Evolutionary conservation across 2,888 invertebrate species (phyloP), one percentile per base, ranked within the genome.

Genomic region (Ochlodes sylvanus): DNA sequence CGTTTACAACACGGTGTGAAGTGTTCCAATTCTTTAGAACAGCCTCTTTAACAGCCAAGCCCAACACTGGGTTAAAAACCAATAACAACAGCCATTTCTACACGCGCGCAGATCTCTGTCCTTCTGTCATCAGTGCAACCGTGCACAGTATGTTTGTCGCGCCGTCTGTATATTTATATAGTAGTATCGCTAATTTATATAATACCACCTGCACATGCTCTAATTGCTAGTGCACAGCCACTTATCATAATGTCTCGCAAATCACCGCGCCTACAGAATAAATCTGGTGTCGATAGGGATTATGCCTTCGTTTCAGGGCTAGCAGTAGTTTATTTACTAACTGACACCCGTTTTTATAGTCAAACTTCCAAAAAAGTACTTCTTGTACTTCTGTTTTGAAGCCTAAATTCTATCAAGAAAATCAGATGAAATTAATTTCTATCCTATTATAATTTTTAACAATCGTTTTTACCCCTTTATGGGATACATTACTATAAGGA

Each of bases 191-290:
- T 83, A 84, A 87, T 85, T 85, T 85, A 88, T 88, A 87, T 86
- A 89, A 88, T 87, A 87, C 81, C 75, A 75, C 74, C 78, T 80
- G 80, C 82, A 78, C 85, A 83, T 80, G 88, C 80, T 89, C 89
- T 91, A 91, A 90, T 90, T 90, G 90, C 86, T 81, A 78, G 80
- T 19, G 79, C 77, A 80, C 86, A 85, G 82, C 90, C 90, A 91
- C 92, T 92, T 92, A 92, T 92, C 91, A 91, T 92, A 91, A 90
- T 88, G 90, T 87, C 92, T 90, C 90, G 89, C 90, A 92, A 92
- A 91, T 91, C 91, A 91, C 86, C 82, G 83, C 81, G 77, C 77
- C 72, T 77, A 76, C 79, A 79, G 87, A 83, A 90, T 92, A 92
- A 91, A 92, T 92, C 88, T 86, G 82, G 71, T 74, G 77, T 82